Conservation (phyloP, 2,113 vertebrate species). For the Seriola rivoliana region DNA sequence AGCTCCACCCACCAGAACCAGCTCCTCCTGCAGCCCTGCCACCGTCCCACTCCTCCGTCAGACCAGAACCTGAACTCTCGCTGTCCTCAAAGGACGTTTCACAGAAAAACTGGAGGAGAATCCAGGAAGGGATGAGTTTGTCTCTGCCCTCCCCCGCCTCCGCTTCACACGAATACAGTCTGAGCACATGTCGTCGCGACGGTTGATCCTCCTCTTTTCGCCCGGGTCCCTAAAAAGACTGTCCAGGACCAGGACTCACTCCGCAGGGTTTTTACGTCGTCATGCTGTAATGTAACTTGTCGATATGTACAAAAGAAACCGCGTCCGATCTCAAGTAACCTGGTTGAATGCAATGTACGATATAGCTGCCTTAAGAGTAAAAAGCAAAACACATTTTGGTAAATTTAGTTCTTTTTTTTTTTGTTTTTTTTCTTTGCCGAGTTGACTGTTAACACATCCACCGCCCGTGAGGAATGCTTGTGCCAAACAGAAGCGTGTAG, state of each 20-base stretch:
- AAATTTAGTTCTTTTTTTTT: neutral
- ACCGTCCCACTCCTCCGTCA: conserved; percentile 10
- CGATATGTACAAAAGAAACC: conserved; percentile 48
- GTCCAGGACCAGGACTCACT: conserved; percentile 22
- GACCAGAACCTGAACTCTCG: conserved; percentile 13
- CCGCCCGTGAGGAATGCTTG: neutral
- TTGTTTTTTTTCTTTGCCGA: conserved; percentile 17
- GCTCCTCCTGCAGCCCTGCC: conserved; percentile 2
- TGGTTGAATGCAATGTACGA: conserved; percentile 53
- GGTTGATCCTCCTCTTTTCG: neutral
- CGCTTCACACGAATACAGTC: neutral
- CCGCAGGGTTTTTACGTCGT: conserved; percentile 18
- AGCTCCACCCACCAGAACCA: neutral
- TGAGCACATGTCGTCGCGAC: neutral
- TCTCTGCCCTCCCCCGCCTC: neutral
- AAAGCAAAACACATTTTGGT: neutral
- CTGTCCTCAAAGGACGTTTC: conserved; percentile 13
- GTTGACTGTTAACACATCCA: conserved; percentile 35
- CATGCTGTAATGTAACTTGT: conserved; percentile 48
- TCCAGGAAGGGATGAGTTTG: neutral
- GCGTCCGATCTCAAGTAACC: conserved; percentile 17
- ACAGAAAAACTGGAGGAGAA: neutral
- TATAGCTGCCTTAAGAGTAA: conserved; percentile 70
- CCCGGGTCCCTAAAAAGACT: conserved; percentile 38
- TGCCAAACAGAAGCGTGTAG: conserved; percentile 56